Evolutionary conservation across 2,113 vertebrate species (phyloP), one percentile per base, ranked within the genome.

Genomic region (Pristiophorus japonicus): DNA sequence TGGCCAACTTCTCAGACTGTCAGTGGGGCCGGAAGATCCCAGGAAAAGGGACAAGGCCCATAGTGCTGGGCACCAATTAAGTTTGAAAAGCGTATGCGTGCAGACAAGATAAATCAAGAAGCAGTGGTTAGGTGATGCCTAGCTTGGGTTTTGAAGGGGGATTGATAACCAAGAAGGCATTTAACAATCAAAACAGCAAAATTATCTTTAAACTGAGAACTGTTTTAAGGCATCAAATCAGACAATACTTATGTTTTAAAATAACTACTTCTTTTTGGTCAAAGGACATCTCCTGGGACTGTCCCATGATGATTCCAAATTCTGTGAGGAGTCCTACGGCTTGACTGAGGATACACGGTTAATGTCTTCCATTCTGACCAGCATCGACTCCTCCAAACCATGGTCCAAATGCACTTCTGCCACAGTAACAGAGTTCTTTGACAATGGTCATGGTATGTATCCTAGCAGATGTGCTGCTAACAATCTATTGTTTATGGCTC

Each of bases 401-500:
- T 99, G 99, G 99, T 99, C 99, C 96, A 99, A 98, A 96, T 99
- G 99, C 96, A 99, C 99, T 4, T 99, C 99, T 0, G 98, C 98
- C 75, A 99, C 99, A 95, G 98, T 99, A 97, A 99, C 98, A 0
- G 99, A 99, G 96, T 99, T 99, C 97, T 98, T 99, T 1, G 99
- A 99, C 84, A 99, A 99, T 27, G 99, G 99, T 95, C 99, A 99
- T 2, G 99, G 99, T 99, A 97, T 95, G 98, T 73, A 6, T 18
- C n/a, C 65, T 47, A 47, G 10, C 30, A 87, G 75, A 38, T 34
- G 16, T 1, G 12, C 30, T 62, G 16, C 2, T 62, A 34, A 63
- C n/a, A 30, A 6, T 87, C 18, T 42, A 51, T 51, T 22, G 2
- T 27, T 45, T 87, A 27, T 51, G 20, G 0, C 22, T 7, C 47